Evolutionary conservation across 2,113 vertebrate species (phyloP).

Genomic region (Pachyramphus minor): DNA sequence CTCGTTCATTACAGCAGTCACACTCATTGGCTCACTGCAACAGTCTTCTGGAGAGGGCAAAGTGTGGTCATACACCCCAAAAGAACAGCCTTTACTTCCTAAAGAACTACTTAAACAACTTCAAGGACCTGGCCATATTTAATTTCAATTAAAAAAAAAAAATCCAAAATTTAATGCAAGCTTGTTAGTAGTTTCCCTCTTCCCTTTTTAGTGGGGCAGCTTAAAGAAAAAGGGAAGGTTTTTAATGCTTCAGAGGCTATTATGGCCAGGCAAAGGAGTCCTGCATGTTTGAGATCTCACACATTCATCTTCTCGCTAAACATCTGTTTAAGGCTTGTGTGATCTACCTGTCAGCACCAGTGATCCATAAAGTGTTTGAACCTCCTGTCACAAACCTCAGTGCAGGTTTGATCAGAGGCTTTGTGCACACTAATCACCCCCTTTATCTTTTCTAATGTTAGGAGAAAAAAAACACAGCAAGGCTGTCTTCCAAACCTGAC

Average conservation of each 20-base stretch:
- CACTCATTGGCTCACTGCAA: not conserved
- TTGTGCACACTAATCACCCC: conserved; percentile 72
- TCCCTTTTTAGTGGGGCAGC: not conserved
- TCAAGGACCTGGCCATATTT: not conserved
- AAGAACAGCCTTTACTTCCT: not conserved
- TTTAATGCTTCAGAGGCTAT: conserved; percentile 57
- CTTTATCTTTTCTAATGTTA: conserved; percentile 75
- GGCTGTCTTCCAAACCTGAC: conserved; percentile 70
- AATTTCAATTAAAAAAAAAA: conserved; percentile 2
- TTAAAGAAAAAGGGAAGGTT: not conserved
- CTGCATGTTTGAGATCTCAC: conserved; percentile 55
- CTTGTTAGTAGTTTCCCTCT: conserved; percentile 36
- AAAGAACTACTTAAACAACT: not conserved
- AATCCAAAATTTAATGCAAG: not conserved
- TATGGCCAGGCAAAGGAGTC: conserved; percentile 56
- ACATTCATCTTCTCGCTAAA: conserved; percentile 76
- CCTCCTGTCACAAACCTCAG: conserved; percentile 72
- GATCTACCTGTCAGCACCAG: conserved; percentile 77
- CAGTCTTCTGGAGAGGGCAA: not conserved
- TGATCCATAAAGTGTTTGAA: conserved; percentile 75
- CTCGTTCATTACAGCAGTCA: not conserved
- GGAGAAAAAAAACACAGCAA: conserved; percentile 27
- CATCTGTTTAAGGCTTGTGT: conserved; percentile 79
- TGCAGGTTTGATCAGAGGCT: conserved; percentile 75
- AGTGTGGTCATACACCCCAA: not conserved